A percentile compares a stretch with the other conserved stretches of the same genome.
phyloP scores from a whole-genome alignment of 2,888 invertebrate species.

The Hololepta plana region DNA sequence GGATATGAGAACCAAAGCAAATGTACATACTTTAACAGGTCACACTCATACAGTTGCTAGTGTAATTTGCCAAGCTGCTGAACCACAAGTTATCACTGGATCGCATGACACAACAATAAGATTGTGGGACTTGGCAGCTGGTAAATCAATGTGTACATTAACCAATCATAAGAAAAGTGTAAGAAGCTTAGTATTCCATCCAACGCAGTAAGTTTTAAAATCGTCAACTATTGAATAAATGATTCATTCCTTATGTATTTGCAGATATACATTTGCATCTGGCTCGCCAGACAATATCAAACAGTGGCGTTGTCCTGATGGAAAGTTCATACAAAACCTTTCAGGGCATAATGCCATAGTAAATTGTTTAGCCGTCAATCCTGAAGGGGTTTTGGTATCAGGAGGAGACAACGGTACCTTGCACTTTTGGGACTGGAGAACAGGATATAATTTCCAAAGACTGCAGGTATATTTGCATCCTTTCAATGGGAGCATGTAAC shows the following conservation, averaged over 20 bases:
- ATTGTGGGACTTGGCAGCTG: conserved; percentile 94
- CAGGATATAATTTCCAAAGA: conserved; percentile 96
- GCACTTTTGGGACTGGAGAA: conserved; percentile 97
- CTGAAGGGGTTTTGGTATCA: conserved; percentile 89
- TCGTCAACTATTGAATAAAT: background rate
- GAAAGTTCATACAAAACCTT: conserved; percentile 91
- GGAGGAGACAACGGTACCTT: conserved; percentile 97
- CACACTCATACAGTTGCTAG: conserved; percentile 96
- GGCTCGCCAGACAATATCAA: conserved; percentile 98
- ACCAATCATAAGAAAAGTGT: conserved; percentile 98
- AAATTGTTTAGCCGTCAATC: conserved; percentile 89
- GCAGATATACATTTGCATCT: conserved; percentile 82
- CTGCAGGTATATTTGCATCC: conserved; percentile 36
- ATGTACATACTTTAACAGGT: conserved; percentile 87
- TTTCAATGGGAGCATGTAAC: conserved; percentile 2
- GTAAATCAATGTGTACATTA: conserved; percentile 81
- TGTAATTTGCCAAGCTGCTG: conserved; percentile 79
- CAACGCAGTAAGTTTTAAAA: conserved; percentile 34
- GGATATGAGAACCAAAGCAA: conserved; percentile 98
- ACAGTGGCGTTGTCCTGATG: conserved; percentile 97
- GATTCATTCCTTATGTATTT: conserved; percentile 8
- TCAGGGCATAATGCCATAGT: conserved; percentile 95
- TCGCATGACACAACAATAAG: conserved; percentile 94
- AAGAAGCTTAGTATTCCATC: conserved; percentile 59
- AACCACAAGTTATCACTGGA: conserved; percentile 83